Evolutionary conservation across 2,113 vertebrate genomes (phyloP).

Genomic region (Scatophagus argus): DNA sequence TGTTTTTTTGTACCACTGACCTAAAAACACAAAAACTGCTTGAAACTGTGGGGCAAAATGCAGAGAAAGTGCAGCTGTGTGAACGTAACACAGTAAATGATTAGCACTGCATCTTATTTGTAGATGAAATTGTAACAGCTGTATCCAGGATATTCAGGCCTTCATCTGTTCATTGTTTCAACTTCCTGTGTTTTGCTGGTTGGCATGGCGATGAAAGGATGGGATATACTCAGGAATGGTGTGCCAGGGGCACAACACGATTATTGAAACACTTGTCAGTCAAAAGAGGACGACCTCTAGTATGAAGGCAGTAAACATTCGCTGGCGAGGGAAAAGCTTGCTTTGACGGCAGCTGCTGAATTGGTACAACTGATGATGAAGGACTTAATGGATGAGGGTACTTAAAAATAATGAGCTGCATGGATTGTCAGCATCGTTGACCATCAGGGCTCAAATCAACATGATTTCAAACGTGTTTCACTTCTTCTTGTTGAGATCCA

Average conservation of each 20-base stretch:
- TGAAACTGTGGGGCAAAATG: background rate
- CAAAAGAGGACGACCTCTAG: conserved; percentile 14
- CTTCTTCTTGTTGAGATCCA: background rate
- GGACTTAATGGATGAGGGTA: background rate
- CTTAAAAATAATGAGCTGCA: background rate
- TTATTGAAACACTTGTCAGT: conserved; percentile 46
- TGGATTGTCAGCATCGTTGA: background rate
- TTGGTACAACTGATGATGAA: background rate
- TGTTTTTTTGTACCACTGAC: background rate
- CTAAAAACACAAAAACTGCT: background rate
- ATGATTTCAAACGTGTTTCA: background rate
- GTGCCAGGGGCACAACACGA: conserved; percentile 27
- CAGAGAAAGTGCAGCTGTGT: background rate
- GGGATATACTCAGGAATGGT: conserved; percentile 58
- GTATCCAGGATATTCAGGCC: conserved; percentile 73
- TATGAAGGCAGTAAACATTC: conserved; percentile 8
- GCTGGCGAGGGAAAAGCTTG: background rate
- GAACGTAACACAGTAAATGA: background rate
- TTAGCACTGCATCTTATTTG: conserved; percentile 21
- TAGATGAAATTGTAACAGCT: conserved; percentile 43
- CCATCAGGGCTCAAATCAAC: background rate
- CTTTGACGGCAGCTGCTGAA: conserved; percentile 15
- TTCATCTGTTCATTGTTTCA: conserved; percentile 76
- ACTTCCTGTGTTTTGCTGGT: conserved; percentile 76
- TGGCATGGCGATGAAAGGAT: conserved; percentile 68